A percentile compares a stretch with the other conserved stretches of the same genome.
These are phyloP conservation scores for Hypanus sabinus DNA, from an alignment of 2,113 vertebrate genomes.

Conservation along the genomic window DNA sequence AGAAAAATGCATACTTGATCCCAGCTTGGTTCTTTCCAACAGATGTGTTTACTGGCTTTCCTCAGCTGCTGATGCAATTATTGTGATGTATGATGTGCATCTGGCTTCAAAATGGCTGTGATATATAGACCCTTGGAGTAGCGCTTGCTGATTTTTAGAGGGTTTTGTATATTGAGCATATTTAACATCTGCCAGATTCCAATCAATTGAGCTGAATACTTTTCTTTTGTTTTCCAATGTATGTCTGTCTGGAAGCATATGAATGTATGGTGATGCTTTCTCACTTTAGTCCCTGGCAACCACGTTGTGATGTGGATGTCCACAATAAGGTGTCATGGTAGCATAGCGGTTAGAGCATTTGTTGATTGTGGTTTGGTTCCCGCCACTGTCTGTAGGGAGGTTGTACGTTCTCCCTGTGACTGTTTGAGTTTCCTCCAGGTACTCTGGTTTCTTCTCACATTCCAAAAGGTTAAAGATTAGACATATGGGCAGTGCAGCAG, in stretches of 20 bases:
- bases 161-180: neutral
- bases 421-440: too few relatives aligned
- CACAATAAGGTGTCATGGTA: neutral
- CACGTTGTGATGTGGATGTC: neutral
- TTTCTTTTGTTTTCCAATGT: neutral
- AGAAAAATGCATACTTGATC: neutral
- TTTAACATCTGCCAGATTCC: neutral
- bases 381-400: too few relatives aligned
- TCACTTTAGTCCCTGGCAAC: neutral
- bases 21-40: neutral
- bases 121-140: neutral
- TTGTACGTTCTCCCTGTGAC: too few relatives aligned
- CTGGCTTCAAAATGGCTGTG: neutral
- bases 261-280: neutral
- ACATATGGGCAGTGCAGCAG: too few relatives aligned
- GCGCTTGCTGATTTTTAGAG: neutral
- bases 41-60: neutral
- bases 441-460: too few relatives aligned
- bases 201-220: neutral
- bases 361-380: too few relatives aligned
- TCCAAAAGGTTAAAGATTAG: too few relatives aligned
- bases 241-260: neutral
- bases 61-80: neutral
- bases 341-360: too few relatives aligned
- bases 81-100: neutral